These are phyloP conservation scores for Cyanistes caeruleus DNA, from an alignment of 2,113 vertebrate species.

Conservation along the genomic window DNA sequence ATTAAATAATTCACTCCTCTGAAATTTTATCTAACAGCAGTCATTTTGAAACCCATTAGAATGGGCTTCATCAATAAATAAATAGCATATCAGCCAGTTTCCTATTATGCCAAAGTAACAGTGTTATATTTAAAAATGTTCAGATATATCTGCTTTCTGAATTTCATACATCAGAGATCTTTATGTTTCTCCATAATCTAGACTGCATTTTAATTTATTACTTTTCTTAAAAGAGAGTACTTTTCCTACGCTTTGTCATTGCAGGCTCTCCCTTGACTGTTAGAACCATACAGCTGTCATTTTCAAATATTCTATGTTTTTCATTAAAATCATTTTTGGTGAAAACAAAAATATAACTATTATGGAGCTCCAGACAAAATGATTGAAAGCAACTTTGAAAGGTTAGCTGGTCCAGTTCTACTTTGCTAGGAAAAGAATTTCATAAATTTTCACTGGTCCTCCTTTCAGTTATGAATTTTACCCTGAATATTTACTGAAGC, in stretches of 20 bases:
- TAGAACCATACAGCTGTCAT: background rate
- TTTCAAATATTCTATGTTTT: background rate
- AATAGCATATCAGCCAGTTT: background rate
- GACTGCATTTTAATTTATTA: background rate
- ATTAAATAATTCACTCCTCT: slow-evolving; percentile 46
- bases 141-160: background rate
- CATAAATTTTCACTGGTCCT: background rate
- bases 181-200: background rate
- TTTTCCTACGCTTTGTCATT: background rate
- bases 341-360: background rate
- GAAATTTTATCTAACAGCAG: slow-evolving; percentile 30
- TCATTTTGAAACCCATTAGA: slow-evolving; percentile 27
- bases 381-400: background rate
- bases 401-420: fast-evolving
- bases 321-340: background rate
- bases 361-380: background rate
- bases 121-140: background rate
- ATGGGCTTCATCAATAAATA: slow-evolving; percentile 32
- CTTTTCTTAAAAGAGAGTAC: background rate
- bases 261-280: background rate
- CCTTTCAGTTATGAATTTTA: background rate
- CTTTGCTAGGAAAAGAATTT: background rate
- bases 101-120: background rate
- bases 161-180: background rate
- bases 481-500: background rate